Conservation (phyloP, 2,797 vertebrate species). For the Gymnopithys bicolor region DNA sequence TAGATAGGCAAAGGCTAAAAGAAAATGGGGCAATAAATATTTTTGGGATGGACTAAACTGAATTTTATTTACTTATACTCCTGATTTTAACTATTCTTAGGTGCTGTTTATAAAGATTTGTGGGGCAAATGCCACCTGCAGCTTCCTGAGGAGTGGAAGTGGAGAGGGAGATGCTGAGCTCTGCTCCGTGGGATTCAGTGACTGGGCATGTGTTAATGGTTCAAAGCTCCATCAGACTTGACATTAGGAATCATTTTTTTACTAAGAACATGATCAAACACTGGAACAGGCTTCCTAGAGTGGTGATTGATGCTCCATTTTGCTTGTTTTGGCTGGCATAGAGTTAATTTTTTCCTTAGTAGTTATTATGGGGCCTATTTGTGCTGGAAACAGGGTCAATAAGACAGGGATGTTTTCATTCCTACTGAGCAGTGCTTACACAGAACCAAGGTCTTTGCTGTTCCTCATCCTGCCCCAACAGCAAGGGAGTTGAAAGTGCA, state of each 20-base stretch:
- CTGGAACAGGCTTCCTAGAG: background rate
- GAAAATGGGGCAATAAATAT: background rate
- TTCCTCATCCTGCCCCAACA: too few relatives aligned
- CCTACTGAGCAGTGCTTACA: too few relatives aligned
- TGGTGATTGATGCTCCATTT: accelerated
- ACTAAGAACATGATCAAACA: background rate
- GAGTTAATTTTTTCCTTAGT: background rate
- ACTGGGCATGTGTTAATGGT: too few relatives aligned
- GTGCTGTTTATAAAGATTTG: background rate
- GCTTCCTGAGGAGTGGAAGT: background rate
- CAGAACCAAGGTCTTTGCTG: too few relatives aligned
- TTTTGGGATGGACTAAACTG: background rate
- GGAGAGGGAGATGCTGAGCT: background rate
- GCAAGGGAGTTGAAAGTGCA: too few relatives aligned
- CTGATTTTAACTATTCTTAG: background rate
- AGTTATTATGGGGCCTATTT: too few relatives aligned
- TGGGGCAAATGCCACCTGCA: background rate
- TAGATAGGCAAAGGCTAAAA: background rate
- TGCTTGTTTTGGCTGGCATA: background rate
- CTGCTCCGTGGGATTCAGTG: too few relatives aligned
- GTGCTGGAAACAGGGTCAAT: too few relatives aligned
- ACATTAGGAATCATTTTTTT: background rate
- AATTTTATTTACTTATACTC: background rate
- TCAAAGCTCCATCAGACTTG: background rate
- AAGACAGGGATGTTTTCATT: too few relatives aligned